A percentile compares a stretch with the other conserved stretches of the same genome.
Evolutionary conservation across 30 jellyfish, hydroid and myxozoan genomes (phyloP).

Genomic region (Pelagia noctiluca): DNA sequence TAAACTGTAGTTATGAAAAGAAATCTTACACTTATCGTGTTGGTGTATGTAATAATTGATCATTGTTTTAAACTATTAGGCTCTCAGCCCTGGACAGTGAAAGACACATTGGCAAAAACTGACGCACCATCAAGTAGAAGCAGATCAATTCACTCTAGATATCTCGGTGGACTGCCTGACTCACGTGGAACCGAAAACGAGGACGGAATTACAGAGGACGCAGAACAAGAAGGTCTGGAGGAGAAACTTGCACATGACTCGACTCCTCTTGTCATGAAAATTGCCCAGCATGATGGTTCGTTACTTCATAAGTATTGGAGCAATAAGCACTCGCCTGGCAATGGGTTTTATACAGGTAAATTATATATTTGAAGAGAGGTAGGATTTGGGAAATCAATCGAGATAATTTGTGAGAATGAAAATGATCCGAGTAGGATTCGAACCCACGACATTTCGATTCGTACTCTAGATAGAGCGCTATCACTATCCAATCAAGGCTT

Average conservation of each 20-base stretch:
- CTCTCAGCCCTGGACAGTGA: no score
- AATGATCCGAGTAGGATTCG: no score
- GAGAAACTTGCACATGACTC: conserved; percentile 74
- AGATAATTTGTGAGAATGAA: no score
- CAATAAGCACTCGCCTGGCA: conserved; percentile 88
- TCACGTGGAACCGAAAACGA: conserved; percentile 70
- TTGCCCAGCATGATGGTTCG: conserved; percentile 87
- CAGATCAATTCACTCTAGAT: conserved; percentile 47
- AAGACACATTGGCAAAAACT: background rate
- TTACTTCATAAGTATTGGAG: conserved; percentile 83
- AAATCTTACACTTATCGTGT: no score
- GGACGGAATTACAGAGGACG: conserved; percentile 72
- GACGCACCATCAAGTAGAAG: conserved; percentile 48
- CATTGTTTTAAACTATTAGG: no score
- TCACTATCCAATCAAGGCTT: background rate
- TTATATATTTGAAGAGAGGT: background rate
- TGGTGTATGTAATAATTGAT: no score
- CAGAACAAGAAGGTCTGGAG: conserved; percentile 52
- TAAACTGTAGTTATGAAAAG: no score
- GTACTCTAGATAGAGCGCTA: background rate
- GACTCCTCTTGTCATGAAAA: conserved; percentile 81
- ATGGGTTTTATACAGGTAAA: conserved; percentile 86
- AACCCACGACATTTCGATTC: no score
- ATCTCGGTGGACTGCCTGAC: conserved; percentile 58
- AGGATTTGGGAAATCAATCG: no score